phyloP scores from a whole-genome alignment of 53 echinoderm and acorn worm genomes.

The Pentamera pediparva region DNA sequence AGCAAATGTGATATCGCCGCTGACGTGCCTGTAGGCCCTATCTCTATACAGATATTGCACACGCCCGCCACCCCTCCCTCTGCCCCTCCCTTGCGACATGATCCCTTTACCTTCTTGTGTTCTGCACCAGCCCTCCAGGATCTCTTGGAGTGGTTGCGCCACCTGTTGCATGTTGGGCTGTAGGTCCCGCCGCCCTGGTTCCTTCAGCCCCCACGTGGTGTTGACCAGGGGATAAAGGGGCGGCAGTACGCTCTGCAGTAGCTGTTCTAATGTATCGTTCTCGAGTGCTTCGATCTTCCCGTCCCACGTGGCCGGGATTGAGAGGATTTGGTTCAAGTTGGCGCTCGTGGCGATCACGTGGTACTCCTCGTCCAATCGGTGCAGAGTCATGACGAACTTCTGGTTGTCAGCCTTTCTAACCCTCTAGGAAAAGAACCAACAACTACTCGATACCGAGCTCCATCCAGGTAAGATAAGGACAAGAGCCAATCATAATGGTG shows the following conservation, averaged over 20 bases:
- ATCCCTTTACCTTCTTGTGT: constrained; percentile 85
- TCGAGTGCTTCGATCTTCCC: neutral
- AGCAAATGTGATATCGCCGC: too few species aligned
- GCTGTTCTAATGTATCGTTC: neutral
- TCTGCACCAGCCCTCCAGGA: constrained; percentile 54
- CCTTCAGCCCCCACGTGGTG: constrained; percentile 53
- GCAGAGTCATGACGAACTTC: neutral
- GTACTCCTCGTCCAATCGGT: constrained; percentile 25
- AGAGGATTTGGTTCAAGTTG: constrained; percentile 21
- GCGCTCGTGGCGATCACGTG: constrained; percentile 42
- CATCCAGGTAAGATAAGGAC: too few species aligned
- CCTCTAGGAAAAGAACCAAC: too few species aligned
- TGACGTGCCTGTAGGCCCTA: too few species aligned
- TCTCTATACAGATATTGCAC: too few species aligned
- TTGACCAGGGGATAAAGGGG: constrained; percentile 67
- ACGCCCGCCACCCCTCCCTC: too few species aligned
- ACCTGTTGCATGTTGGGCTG: constrained; percentile 34
- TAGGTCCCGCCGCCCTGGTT: constrained; percentile 44
- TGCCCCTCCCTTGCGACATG: too few species aligned
- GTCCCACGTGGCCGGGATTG: constrained; percentile 31
- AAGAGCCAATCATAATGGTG: too few species aligned
- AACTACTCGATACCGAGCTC: too few species aligned
- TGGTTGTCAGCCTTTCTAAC: neutral
- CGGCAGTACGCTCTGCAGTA: constrained; percentile 24
- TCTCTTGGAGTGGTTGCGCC: constrained; percentile 49